Evolutionary conservation across 2,888 invertebrate species (phyloP), one percentile per base, ranked within the genome.

Genomic region (Lepidocyrtinus sp.): DNA sequence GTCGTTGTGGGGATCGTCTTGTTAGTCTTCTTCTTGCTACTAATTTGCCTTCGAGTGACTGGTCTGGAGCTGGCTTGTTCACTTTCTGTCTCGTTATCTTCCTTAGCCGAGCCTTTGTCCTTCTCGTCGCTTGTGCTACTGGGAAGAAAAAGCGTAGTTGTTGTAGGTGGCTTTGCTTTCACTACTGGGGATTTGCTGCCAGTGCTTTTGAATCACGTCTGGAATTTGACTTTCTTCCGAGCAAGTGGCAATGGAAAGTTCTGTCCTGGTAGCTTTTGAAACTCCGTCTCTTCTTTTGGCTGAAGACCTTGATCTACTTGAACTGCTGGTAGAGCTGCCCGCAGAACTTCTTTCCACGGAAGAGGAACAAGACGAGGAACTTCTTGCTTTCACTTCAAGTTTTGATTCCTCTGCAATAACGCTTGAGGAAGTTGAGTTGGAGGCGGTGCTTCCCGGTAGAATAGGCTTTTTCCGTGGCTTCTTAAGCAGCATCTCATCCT

Each of bases 1-100:
- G 86, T 86, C 5, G 85, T 86, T 1, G 86, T 86, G 25, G 85
- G 86, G 73, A 86, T 86, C 9, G 86, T 86, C 74, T 85, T 86
- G 46, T 82, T 85, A 2, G 75, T 27, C 69, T 80, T 80, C 61
- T 85, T 83, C 1, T 81, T 76, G 15, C 82, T 83, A 62, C 82
- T 76, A 45, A 83, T 81, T 24, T 83, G 83, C 65, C 85, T 70
- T 7, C 86, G 70, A 15, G 86, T 86, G 15, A 86, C 78, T 61
- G 86, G 86, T 67, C 85, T 62, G 21, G 78, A 82, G 59, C 74
- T 65, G 15, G 65, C 72, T 22, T 17, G 17, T 50, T 76, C 81
- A 15, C 36, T 45, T 45, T 75, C 73, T 2, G 70, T 27, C 62
- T 77, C 77, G n/a, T 67, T 74, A 22, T 80, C 80, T 59, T 80